These are phyloP conservation scores for Potorous gilbertii DNA, from an alignment of 2,797 vertebrate genomes.

Conservation along the genomic window DNA sequence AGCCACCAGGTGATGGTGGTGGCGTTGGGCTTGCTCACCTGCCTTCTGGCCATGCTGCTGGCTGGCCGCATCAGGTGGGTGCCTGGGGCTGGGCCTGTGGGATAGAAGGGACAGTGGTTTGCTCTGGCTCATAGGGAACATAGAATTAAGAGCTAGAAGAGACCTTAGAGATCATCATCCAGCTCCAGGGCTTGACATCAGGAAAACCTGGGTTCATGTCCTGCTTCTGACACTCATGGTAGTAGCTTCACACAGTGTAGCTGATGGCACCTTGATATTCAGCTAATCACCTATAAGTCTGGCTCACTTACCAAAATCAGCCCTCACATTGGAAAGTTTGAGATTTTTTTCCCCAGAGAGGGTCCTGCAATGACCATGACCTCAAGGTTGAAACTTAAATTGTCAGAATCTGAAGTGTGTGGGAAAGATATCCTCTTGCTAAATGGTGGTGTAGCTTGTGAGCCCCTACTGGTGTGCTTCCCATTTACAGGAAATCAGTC, in stretches of 20 bases:
- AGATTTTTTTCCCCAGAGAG: neutral
- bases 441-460: neutral
- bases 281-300: neutral
- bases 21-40: slow-evolving; percentile 90
- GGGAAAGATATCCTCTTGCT: neutral
- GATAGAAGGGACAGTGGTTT: fast-evolving
- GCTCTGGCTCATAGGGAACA: neutral
- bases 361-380: neutral
- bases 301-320: neutral
- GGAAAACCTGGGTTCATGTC: neutral
- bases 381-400: neutral
- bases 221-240: neutral
- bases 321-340: neutral
- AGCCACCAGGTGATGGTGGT: slow-evolving; percentile 90
- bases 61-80: slow-evolving; percentile 92
- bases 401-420: neutral
- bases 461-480: neutral
- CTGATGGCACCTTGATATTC: neutral
- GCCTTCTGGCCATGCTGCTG: slow-evolving; percentile 91
- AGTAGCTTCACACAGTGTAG: neutral
- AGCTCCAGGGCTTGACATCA: neutral
- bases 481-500: neutral
- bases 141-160: fast-evolving
- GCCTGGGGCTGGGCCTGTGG: fast-evolving
- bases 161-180: neutral